Conservation (phyloP, 2,888 invertebrate genomes). For the Alitta virens region DNA sequence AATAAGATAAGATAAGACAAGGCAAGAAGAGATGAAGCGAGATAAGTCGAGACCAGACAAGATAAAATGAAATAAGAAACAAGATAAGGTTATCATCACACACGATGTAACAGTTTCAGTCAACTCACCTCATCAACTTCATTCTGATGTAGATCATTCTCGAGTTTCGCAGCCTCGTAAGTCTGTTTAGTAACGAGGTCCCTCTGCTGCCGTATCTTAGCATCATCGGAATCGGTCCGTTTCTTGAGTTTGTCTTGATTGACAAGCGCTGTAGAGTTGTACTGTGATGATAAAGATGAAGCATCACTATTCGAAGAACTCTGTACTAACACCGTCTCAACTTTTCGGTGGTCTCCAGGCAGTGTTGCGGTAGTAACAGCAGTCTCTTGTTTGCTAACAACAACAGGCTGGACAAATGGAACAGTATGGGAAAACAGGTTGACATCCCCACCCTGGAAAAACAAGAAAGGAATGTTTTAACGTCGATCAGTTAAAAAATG, state of each 20-base stretch:
- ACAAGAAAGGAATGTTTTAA: background rate
- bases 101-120: too few species aligned
- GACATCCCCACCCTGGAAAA: slow-evolving; percentile 18
- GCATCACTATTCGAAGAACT: background rate
- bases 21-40: too few species aligned
- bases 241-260: slow-evolving; percentile 9
- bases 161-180: slow-evolving; percentile 50
- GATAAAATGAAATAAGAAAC: too few species aligned
- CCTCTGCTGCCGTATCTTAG: slow-evolving; percentile 35
- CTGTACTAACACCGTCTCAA: slow-evolving; percentile 8
- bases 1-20: too few species aligned
- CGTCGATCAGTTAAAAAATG: background rate
- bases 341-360: background rate
- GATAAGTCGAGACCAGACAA: too few species aligned
- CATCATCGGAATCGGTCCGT: slow-evolving; percentile 14
- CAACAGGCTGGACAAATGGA: background rate
- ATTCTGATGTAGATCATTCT: slow-evolving; percentile 42
- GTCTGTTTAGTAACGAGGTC: slow-evolving; percentile 49
- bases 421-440: slow-evolving; percentile 15
- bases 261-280: slow-evolving; percentile 4
- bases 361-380: too few species aligned
- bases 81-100: too few species aligned
- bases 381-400: background rate
- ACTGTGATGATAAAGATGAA: background rate
- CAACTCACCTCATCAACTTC: slow-evolving; percentile 34